These are phyloP conservation scores for Busseola fusca DNA, from an alignment of 2,888 invertebrate genomes.

Conservation along the genomic window DNA sequence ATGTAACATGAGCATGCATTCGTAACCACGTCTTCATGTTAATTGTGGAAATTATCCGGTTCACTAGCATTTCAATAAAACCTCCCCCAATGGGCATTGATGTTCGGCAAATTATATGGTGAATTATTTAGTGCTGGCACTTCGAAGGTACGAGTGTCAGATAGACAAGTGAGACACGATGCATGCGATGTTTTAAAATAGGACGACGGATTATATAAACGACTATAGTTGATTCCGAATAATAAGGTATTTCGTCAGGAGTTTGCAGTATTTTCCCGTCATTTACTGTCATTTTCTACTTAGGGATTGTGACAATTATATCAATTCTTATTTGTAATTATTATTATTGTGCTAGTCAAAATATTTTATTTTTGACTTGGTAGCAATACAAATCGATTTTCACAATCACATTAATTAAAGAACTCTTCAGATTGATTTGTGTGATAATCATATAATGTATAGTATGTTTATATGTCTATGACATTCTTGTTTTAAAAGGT, in stretches of 20 bases:
- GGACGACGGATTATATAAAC: too few species aligned
- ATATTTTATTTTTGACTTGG: background rate
- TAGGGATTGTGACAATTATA: background rate
- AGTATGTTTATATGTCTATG: background rate
- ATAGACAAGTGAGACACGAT: background rate
- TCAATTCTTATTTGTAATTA: background rate
- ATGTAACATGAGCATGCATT: conserved; percentile 80
- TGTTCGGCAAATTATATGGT: conserved; percentile 3
- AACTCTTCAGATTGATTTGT: background rate
- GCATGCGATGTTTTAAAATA: background rate
- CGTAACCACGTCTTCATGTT: conserved; percentile 76
- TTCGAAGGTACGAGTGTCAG: background rate
- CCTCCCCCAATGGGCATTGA: conserved; percentile 40
- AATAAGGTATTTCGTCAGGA: background rate
- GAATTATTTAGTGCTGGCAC: conserved; percentile 21
- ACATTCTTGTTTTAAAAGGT: background rate
- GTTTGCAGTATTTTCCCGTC: background rate
- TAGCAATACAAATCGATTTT: too few species aligned
- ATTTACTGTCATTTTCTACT: background rate
- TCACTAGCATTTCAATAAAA: conserved; percentile 73
- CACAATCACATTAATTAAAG: background rate
- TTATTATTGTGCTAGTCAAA: background rate
- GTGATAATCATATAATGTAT: background rate
- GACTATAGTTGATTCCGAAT: too few species aligned
- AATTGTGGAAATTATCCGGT: conserved; percentile 79